Evolutionary conservation across 2,113 vertebrate genomes (phyloP), one percentile per base, ranked within the genome.

Genomic region (Redunca redunca): DNA sequence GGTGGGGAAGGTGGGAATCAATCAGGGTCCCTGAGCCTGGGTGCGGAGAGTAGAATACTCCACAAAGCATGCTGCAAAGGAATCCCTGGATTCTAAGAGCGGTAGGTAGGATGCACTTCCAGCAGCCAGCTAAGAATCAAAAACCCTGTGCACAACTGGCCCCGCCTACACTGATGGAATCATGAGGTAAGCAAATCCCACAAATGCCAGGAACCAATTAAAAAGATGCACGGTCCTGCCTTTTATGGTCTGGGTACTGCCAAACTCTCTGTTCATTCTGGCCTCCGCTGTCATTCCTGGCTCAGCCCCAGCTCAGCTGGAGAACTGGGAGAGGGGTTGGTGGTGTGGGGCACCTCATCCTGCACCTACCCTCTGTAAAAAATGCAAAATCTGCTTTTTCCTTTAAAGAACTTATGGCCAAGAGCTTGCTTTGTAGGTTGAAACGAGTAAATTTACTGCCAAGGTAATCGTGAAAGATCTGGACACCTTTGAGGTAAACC

Each of bases 321-420:
- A 52, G 43, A 60, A 26, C 6, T 74, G 12, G 15, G 30, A 17
- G 13, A 1, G 4, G 15, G 46, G 48, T 77, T 21, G 17, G 12
- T 2, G 0, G 26, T 71, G 60, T 50, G n/a, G 43, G 2, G 16
- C 62, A 46, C 17, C 14, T 6, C 7, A 15, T 6, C 7, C 9
- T 53, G 30, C 17, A 6, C 5, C 50, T 19, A 14, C 14, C 19
- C 23, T 64, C 48, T 19, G 52, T 26, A 92, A 48, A 92, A 83
- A 25, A 19, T 14, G 17, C 28, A 36, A 86, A 86, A 25, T 74
- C 46, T 82, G 13, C 33, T 74, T 86, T 92, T 92, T 52, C 55
- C 14, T 77, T 84, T 16, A 7, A 94, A 88, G 6, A 77, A 30
- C 13, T 13, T 55, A 25, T 28, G 53, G 7, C 53, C 17, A 21